Evolutionary conservation across 2,113 vertebrate species (phyloP).

Genomic region (Herpailurus yagouaroundi): DNA sequence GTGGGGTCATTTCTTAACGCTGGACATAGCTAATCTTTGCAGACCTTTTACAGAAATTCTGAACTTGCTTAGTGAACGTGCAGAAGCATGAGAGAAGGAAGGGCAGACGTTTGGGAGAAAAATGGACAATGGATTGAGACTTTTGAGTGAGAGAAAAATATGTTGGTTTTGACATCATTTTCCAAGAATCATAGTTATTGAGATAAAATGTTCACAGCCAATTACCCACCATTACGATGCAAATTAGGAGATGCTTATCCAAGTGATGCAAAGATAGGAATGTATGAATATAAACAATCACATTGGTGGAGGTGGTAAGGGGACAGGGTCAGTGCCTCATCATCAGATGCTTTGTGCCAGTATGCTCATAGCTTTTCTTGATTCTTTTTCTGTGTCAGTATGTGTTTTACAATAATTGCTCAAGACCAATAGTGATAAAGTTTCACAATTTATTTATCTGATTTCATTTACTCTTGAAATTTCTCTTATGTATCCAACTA

Average conservation of each 20-base stretch:
- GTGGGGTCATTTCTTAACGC: background rate
- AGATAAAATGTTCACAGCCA: background rate
- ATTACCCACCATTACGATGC: background rate
- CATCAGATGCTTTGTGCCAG: background rate
- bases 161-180: background rate
- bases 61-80: background rate
- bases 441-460: background rate
- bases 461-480: background rate
- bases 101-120: background rate
- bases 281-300: background rate
- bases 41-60: background rate
- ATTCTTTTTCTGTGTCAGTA: constrained; percentile 24
- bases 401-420: constrained; percentile 19
- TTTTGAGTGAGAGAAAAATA: background rate
- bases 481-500: background rate
- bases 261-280: background rate
- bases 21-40: background rate
- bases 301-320: background rate
- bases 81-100: background rate
- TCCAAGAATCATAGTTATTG: background rate
- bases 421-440: background rate
- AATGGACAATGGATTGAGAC: background rate
- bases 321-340: background rate
- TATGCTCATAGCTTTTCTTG: background rate
- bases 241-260: background rate